phyloP scores from a whole-genome alignment of 2,113 vertebrate species.

The Mugil cephalus region DNA sequence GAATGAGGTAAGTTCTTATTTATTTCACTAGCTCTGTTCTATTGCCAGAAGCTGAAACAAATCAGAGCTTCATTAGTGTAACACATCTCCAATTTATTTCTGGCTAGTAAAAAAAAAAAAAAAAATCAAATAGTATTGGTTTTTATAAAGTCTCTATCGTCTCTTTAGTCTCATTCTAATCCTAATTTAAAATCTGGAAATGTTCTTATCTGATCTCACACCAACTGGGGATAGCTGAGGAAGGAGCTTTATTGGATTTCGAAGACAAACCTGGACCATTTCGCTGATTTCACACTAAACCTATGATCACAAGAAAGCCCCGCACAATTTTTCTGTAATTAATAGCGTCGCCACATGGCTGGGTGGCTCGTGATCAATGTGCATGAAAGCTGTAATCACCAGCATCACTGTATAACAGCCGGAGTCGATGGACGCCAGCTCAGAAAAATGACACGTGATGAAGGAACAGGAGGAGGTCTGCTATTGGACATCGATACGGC shows the following conservation, averaged over 20 bases:
- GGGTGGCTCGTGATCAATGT: constrained; percentile 36
- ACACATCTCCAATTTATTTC: not conserved
- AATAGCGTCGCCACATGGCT: constrained; percentile 30
- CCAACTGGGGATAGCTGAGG: not conserved
- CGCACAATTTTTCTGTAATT: constrained; percentile 49
- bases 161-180: no score
- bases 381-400: constrained; percentile 49
- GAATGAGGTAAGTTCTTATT: not conserved
- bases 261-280: constrained; percentile 4
- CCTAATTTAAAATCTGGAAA: not conserved
- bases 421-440: not conserved
- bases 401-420: constrained; percentile 14
- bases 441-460: constrained; percentile 24
- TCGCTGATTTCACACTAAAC: constrained; percentile 20
- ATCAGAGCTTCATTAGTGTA: constrained; percentile 2
- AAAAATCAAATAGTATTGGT: not conserved
- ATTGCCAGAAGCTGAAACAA: not conserved
- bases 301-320: constrained; percentile 24
- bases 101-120: not conserved
- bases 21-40: not conserved
- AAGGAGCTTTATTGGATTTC: constrained; percentile 8
- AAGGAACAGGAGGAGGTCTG: not conserved
- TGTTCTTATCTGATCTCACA: not conserved
- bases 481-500: not conserved
- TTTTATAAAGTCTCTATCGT: not conserved